A percentile compares a stretch with the other conserved stretches of the same genome.
Conservation (phyloP, 2,888 invertebrate genomes). For the Cataglyphis rosenhaueri region DNA sequence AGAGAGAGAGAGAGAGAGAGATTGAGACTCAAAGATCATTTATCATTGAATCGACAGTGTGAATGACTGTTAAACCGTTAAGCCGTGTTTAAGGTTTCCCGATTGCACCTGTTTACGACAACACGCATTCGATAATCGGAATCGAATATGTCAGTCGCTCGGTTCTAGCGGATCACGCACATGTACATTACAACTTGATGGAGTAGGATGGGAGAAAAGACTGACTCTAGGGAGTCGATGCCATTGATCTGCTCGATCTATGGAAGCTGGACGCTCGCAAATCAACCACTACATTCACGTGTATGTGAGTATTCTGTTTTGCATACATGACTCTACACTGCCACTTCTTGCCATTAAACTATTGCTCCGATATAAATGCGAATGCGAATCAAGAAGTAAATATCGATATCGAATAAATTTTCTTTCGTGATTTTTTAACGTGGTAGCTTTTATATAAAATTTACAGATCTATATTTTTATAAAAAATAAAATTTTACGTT, state of each 20-base stretch:
- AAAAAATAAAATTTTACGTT: background rate
- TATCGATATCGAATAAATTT: background rate
- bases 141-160: slow-evolving; percentile 59
- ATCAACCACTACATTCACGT: slow-evolving; percentile 75
- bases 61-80: slow-evolving; percentile 40
- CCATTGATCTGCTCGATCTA: slow-evolving; percentile 80
- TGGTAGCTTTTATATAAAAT: background rate
- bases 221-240: slow-evolving; percentile 80
- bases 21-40: background rate
- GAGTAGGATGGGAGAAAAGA: slow-evolving; percentile 79
- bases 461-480: background rate
- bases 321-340: slow-evolving; percentile 41
- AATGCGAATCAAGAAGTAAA: background rate
- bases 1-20: background rate
- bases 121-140: slow-evolving; percentile 53
- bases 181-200: slow-evolving; percentile 73
- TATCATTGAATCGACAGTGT: slow-evolving; percentile 27
- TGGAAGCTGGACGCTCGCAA: slow-evolving; percentile 80
- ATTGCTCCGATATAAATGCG: slow-evolving; percentile 20
- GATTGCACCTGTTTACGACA: slow-evolving; percentile 51
- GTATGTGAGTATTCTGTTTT: slow-evolving; percentile 40
- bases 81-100: slow-evolving; percentile 50
- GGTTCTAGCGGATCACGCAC: slow-evolving; percentile 53
- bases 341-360: slow-evolving; percentile 27
- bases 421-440: too few species aligned